Conservation (phyloP, 2,888 invertebrate species). For the Syrphus vitripennis region DNA sequence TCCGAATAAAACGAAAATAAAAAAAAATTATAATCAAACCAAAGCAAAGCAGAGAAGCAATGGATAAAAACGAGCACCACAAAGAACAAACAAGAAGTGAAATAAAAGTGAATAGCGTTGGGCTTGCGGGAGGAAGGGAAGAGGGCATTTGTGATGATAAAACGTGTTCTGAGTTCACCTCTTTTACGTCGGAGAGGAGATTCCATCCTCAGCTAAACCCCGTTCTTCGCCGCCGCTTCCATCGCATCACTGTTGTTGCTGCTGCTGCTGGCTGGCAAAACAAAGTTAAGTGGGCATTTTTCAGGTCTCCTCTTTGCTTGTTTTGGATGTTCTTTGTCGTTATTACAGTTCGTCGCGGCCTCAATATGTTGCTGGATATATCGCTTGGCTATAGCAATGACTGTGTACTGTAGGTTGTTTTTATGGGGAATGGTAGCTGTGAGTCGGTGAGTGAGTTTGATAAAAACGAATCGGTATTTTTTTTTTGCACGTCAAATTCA, state of each 20-base stretch:
- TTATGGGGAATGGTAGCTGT: not conserved
- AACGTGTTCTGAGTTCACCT: slow-evolving; percentile 65
- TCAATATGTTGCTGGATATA: slow-evolving; percentile 9
- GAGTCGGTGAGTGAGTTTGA: not conserved
- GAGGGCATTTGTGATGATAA: slow-evolving; percentile 27
- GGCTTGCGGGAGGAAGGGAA: not conserved
- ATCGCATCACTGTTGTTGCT: not conserved
- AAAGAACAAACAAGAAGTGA: slow-evolving; percentile 15
- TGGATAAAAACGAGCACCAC: slow-evolving; percentile 25
- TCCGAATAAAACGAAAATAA: slow-evolving; percentile 36
- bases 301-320: slow-evolving; percentile 15
- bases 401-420: not conserved
- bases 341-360: slow-evolving; percentile 23
- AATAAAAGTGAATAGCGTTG: not conserved
- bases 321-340: not conserved
- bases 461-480: not conserved
- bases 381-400: not conserved
- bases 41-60: slow-evolving; percentile 17
- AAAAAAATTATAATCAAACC: slow-evolving; percentile 24
- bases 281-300: slow-evolving; percentile 47
- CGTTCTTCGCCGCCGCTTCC: not conserved
- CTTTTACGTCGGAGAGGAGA: slow-evolving; percentile 70
- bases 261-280: slow-evolving; percentile 2
- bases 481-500: not conserved
- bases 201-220: slow-evolving; percentile 58